Evolutionary conservation across 92 coral and sea anemone genomes (phyloP), one percentile per base, ranked within the genome.

Genomic region (Meandrina meandrites): DNA sequence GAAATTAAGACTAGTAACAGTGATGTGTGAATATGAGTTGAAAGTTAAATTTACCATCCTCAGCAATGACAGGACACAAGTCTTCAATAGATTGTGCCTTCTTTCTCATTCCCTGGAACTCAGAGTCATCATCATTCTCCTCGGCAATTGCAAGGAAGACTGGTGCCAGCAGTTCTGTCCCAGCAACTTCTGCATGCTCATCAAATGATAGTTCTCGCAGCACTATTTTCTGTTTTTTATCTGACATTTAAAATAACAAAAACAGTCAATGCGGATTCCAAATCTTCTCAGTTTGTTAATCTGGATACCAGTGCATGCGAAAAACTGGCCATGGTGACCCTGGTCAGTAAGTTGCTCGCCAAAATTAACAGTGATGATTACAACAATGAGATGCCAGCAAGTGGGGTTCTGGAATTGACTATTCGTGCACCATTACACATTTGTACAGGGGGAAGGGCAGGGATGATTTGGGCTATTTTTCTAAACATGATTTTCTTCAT

Each of bases 61-160:
- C 99, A 28, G 93, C 96, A 62, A 97, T 91, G 73, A 93, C 87
- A 48, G 86, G 92, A 76, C 98, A 97, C 85, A 97, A 91, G 85
- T 97, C 93, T 56, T 97, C 98, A 77, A 97, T 95, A 10, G 98
- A 95, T 88, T 95, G 98, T 11, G 99, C 89, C 80, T 93, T 97
- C 79, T 84, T 92, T 31, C 94, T 85, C 95, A 91, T 83, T 28
- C 97, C 96, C 69, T 89, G 94, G 72, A 94, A 91, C 48, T 94
- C 98, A 71, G 84, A 86, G 36, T 96, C 98, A 32, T 93, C 94
- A 74, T 95, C 99, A 69, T 93, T 93, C 47, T 94, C 98, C 64
- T 97, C 99, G 21, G 96, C 96, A 56, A 97, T 91, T 75, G 99
- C 99, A 69, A 97, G 93, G 84, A 97, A 97, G 56, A 97, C 99